Evolutionary conservation across 2,797 vertebrate species (phyloP), one percentile per base, ranked within the genome.

Genomic region (Tangara arthus): DNA sequence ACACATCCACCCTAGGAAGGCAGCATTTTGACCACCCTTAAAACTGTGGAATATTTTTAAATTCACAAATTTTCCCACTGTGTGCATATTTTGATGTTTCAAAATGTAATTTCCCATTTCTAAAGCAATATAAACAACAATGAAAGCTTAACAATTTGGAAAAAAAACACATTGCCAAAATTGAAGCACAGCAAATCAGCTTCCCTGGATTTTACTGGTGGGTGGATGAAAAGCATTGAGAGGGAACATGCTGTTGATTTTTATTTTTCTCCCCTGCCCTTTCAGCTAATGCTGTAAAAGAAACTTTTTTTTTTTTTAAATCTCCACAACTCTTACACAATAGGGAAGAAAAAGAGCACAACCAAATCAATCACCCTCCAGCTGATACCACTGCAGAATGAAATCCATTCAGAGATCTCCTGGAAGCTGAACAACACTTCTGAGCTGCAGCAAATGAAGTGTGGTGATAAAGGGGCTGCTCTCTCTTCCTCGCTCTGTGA

Each of bases 391-490:
- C 12, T 82, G 57, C 78, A 81, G 87, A 94, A 65, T 37, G 78
- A 95, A 92, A 92, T 93, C 84, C 79, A 78, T 75, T 80, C 87
- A 72, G 76, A 81, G 65, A 72, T 83, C 77, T 89, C 46, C 69
- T 75, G 59, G 73, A 82, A 86, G 70, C 59, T 70, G 55, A 78
- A 81, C 64, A 90, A 52, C 68, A 34, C 46, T 81, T 86, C 59
- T 52, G 72, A 90, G 61, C 15, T 93, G 65, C 76, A 79, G 63
- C 50, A 83, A 87, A 91, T 88, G 72, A 56, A 71, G 90, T 86
- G 27, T 49, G 59, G 76, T 0, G 46, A 83, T 89, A 94, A 68
- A 27, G 72, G 42, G 39, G 24, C 73, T 46, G 53, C 34, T 82
- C 65, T 93, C 1, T 0, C 77, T 92, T 79, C 70, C 81, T 70